Percentiles rank a stretch among this genome's conserved stretches.
These are phyloP conservation scores for Dryas iulia DNA, from an alignment of 1,140 invertebrate species.

Conservation along the genomic window DNA sequence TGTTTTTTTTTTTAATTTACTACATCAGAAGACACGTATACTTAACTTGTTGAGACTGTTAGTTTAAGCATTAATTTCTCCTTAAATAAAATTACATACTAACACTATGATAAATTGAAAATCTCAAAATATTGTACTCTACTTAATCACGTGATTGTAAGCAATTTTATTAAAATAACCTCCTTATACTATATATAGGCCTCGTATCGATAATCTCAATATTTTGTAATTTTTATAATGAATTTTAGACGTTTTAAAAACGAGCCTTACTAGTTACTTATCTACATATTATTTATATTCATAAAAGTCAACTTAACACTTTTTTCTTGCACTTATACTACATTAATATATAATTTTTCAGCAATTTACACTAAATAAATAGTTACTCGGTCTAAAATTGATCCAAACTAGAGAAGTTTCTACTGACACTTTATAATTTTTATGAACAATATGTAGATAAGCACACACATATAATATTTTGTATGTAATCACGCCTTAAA, in stretches of 20 bases:
- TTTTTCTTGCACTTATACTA: not conserved
- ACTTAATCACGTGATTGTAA: constrained; percentile 21
- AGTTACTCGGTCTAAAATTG: not conserved
- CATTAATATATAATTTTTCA: not conserved
- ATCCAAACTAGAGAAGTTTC: not conserved
- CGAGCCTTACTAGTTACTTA: not conserved
- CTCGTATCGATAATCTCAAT: constrained; percentile 12
- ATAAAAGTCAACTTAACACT: not conserved
- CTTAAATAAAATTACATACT: constrained; percentile 29
- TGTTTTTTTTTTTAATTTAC: constrained; percentile 17
- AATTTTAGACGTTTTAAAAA: constrained; percentile 13
- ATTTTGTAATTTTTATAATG: constrained; percentile 19
- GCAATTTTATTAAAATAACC: constrained; percentile 16
- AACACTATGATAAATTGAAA: constrained; percentile 26
- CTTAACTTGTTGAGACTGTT: constrained; percentile 70
- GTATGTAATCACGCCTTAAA: constrained; percentile 31
- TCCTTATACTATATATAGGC: not conserved
- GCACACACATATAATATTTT: constrained; percentile 6
- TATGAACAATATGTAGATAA: constrained; percentile 20
- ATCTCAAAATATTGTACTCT: constrained; percentile 29
- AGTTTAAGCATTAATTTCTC: constrained; percentile 47
- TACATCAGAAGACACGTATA: constrained; percentile 42
- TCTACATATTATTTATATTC: constrained; percentile 9
- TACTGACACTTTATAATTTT: not conserved
- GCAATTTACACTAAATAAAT: not conserved